Base-by-base conservation (phyloP, 2,797 vertebrate genomes). In the Sebastes flavidus region DNA sequence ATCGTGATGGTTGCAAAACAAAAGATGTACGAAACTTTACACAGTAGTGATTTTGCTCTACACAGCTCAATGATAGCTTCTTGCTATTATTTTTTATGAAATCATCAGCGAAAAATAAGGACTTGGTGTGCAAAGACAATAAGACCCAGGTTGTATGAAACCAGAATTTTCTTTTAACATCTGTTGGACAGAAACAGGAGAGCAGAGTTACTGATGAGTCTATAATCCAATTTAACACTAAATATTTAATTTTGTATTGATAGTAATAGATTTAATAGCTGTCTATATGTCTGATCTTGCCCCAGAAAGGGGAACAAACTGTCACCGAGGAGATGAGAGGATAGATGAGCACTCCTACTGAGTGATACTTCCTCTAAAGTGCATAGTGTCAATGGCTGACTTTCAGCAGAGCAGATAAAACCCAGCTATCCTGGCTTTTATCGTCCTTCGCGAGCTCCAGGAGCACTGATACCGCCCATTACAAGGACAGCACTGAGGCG, bases 301-400 rank as follows among this genome's bases (percentile, higher is more conserved):
- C 22, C 2, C 75, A 78, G 75, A 38, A 69, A 80, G 46, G 13
- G 73, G 69, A 77, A 77, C 65, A 34, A 67, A 80, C 69, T 82
- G 88, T 91, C 85, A 77, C 76, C 18, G 80, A 85, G 86, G 85
- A 90, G 92, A 90, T 85, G 90, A 92, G 89, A 82, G 86, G 85
- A 93, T 73, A 80, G 88, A 87, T 89, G 88, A 84, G 85, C 90
- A 78, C 89, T 90, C 85, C 84, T 86, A 90, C 88, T 94, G 95
- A 95, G 94, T 95, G 95, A 93, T 91, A 95, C 95, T 95, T 96
- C 95, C 95, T 95, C 94, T 92, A 95, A 96, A 96, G 95, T 96
- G 96, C 94, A 87, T 87, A 32, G 95, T 95, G 95, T 96, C 95
- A 95, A 95, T 95, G 91, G 94, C 91, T 88, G 92, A 95, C 95